Evolutionary conservation across 2,888 invertebrate genomes (phyloP), one percentile per base, ranked within the genome.

Genomic region (Nemotelus nigrinus): DNA sequence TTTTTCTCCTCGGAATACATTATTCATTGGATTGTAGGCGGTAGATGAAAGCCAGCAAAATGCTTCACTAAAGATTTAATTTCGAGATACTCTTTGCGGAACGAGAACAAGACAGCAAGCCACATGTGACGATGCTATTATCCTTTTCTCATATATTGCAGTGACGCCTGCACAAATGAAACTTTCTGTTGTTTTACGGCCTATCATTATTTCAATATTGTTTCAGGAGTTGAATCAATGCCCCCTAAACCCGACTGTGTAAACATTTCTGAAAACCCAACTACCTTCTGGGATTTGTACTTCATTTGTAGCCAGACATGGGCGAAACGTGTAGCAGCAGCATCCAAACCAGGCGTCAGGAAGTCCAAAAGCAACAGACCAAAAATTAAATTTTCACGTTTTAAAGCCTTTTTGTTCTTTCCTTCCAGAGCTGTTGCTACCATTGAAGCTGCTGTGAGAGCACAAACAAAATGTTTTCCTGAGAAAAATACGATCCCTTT

Each of bases 361-460:
- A 76, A 78, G 71, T 71, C 72, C 41, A 74, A 63, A 74, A 72
- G 77, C 77, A 71, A 78, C 64, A 76, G 77, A 60, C 76, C 67
- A 71, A 72, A 78, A 78, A 78, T 78, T 78, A 78, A 78, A 78
- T 78, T 78, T 78, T 67, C 78, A 78, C 77, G 76, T 77, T 77
- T 78, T 78, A 78, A 78, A 78, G 76, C 60, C 78, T 76, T 70
- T 78, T 71, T 57, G 76, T 78, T 71, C 71, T 71, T 71, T 78
- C 72, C 60, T 74, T 63, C 47, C 43, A 39, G 47, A 48, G 39
- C 50, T 63, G 25, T 50, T 74, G 8, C 48, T n/a, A 45, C 25
- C 25, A 50, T 47, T n/a, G 25, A 58, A 71, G 57, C 58, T 58
- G 39, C 47, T 48, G n/a, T 10, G 39, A 41, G 39, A 5, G 47